Conservation (phyloP, 2,888 invertebrate species). For the Drosophila austrosaltans region DNA sequence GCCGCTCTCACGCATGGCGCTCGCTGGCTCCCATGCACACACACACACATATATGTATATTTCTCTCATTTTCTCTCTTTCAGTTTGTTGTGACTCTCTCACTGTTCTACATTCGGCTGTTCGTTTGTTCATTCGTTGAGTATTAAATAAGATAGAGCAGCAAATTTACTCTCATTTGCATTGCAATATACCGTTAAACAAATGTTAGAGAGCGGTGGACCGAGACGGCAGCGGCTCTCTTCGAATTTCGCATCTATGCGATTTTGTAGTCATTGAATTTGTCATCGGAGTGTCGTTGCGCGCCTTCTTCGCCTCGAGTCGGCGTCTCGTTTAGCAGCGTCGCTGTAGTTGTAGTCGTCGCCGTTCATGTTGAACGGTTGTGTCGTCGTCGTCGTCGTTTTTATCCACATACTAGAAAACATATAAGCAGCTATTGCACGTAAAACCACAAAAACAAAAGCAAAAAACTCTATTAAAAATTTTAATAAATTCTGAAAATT, state of each 20-base stretch:
- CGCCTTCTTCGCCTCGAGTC: conserved; percentile 53
- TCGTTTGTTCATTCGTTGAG: background rate
- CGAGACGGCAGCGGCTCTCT: background rate
- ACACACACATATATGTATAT: background rate
- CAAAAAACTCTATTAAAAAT: conserved; percentile 11
- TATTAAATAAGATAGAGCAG: conserved; percentile 5
- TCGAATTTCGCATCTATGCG: conserved; percentile 2
- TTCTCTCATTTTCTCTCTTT: conserved; percentile 1
- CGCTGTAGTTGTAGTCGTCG: conserved; percentile 44
- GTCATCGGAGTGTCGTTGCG: conserved; percentile 17
- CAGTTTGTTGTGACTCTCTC: conserved; percentile 13
- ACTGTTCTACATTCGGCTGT: conserved; percentile 8
- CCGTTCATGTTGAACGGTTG: conserved; percentile 40
- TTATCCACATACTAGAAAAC: conserved; percentile 80
- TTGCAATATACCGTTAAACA: conserved; percentile 21
- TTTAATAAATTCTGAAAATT: conserved; percentile 2
- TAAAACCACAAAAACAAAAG: conserved; percentile 6
- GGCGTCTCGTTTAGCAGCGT: conserved; percentile 57
- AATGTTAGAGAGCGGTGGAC: conserved; percentile 14
- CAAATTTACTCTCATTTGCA: conserved; percentile 12
- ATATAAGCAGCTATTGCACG: conserved; percentile 61
- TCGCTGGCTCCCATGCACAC: conserved; percentile 13
- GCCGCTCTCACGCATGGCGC: conserved; percentile 57
- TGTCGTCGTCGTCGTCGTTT: conserved; percentile 58
- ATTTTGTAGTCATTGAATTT: conserved; percentile 9